phyloP scores from a whole-genome alignment of 2,113 vertebrate genomes.

The Mystacornis crossleyi region DNA sequence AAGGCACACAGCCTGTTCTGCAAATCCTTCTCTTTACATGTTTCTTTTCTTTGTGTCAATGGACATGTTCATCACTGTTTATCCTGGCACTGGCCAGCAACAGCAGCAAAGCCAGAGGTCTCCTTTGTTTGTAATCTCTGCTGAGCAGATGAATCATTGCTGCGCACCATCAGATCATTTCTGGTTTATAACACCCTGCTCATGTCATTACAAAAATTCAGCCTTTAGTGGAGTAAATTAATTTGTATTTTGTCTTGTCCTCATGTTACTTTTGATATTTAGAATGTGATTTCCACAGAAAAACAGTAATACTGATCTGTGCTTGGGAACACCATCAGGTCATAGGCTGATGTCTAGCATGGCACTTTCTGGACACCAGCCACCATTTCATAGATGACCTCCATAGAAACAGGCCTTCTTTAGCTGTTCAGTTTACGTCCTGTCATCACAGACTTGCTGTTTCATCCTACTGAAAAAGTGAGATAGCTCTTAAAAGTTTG shows the following conservation, averaged over 20 bases:
- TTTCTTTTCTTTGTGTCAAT: neutral
- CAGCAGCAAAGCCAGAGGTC: conserved; percentile 35
- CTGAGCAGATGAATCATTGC: neutral
- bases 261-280: conserved; percentile 1
- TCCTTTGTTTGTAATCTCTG: conserved; percentile 25
- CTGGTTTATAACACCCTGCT: conserved; percentile 16
- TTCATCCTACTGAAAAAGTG: neutral
- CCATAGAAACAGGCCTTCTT: neutral
- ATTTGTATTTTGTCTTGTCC: neutral
- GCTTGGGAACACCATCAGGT: neutral
- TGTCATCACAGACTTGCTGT: neutral
- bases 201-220: neutral
- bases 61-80: neutral
- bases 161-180: neutral
- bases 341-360: neutral
- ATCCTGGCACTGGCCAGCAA: neutral
- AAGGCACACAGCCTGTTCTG: neutral
- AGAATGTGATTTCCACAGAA: neutral
- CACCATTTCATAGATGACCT: neutral
- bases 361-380: neutral
- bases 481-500: neutral
- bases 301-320: neutral
- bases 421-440: neutral
- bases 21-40: neutral
- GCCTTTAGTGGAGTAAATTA: neutral